Evolutionary conservation across 2,113 vertebrate species (phyloP), one percentile per base, ranked within the genome.

Genomic region (Acinonyx jubatus): DNA sequence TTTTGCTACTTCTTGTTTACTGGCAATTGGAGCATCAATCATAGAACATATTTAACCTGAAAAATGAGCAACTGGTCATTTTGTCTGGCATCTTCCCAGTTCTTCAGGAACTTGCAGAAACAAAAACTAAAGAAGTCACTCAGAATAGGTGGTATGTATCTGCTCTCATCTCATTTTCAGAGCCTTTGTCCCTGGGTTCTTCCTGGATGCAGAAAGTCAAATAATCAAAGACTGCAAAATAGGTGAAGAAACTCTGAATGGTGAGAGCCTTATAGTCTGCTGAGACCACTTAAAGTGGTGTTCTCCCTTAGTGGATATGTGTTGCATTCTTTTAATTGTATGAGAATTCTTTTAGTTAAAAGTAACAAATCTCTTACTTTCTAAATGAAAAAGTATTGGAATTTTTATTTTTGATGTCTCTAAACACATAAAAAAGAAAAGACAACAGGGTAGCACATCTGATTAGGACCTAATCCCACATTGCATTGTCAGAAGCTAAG

Each of bases 11-110:
- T 78, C 33, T 55, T 94, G 33, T 78, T 95, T 93, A 31, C 57
- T 61, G 91, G 81, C 48, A 95, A 93, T 68, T 94, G 83, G 69
- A 81, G n/a, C 63, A 96, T 94, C 88, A 90, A 73, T 97, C 96
- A 94, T 69, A 78, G 27, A 69, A 85, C 7, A 38, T 48, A 89
- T 81, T 92, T 94, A 92, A 78, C 48, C 36, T 91, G 85, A 78
- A 57, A 97, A 93, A 95, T 48, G 29, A 85, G 33, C 45, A 93
- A 88, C 19, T 88, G 61, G 50, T 88, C 74, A 96, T 96, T 96
- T 87, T 96, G 50, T 91, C 15, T 93, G 65, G 68, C 38, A n/a
- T 15, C 25, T 94, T 92, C 80, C 48, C 38, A 87, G 52, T 69
- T 89, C 69, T 86, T 94, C 48, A 69, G 21, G 36, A 81, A 76